Percentiles rank a stretch among this genome's conserved stretches.
phyloP scores from a whole-genome alignment of 2,888 invertebrate species.

The Cephus pulcher region DNA sequence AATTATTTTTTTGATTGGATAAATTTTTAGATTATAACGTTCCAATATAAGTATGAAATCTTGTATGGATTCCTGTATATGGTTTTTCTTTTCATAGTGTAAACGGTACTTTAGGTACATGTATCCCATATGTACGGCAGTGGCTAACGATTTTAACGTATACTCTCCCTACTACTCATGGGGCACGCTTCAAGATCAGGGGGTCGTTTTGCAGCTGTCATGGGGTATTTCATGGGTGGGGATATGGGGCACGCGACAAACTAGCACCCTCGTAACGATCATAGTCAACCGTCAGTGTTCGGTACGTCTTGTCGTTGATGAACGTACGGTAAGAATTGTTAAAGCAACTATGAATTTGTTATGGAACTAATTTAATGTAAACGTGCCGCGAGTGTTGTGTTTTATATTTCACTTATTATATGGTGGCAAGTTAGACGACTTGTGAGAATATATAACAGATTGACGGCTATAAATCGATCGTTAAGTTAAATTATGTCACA shows the following conservation, averaged over 20 bases:
- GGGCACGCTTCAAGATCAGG: slow-evolving; percentile 29
- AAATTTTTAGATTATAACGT: neutral
- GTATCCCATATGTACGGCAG: neutral
- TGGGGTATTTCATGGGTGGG: slow-evolving; percentile 33
- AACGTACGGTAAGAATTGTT: neutral
- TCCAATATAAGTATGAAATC: neutral
- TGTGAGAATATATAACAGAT: neutral
- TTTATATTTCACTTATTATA: neutral
- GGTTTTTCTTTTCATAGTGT: neutral
- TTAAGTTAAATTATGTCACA: neutral
- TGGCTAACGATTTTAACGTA: neutral
- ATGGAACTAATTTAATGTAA: neutral
- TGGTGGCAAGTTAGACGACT: neutral
- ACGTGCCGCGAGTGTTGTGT: neutral
- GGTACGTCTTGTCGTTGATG: slow-evolving; percentile 1
- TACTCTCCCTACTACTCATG: neutral
- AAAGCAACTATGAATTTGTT: neutral
- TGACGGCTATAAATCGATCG: neutral
- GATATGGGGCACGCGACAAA: slow-evolving; percentile 46
- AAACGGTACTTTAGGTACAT: neutral
- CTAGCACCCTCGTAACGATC: slow-evolving; percentile 20
- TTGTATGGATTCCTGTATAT: neutral
- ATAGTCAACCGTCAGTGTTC: slow-evolving; percentile 12
- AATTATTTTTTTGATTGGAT: neutral
- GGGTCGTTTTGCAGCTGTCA: slow-evolving; percentile 40